A percentile compares a stretch with the other conserved stretches of the same genome.
phyloP scores from a whole-genome alignment of 2,113 vertebrate species.

The Callocephalon fimbriatum region DNA sequence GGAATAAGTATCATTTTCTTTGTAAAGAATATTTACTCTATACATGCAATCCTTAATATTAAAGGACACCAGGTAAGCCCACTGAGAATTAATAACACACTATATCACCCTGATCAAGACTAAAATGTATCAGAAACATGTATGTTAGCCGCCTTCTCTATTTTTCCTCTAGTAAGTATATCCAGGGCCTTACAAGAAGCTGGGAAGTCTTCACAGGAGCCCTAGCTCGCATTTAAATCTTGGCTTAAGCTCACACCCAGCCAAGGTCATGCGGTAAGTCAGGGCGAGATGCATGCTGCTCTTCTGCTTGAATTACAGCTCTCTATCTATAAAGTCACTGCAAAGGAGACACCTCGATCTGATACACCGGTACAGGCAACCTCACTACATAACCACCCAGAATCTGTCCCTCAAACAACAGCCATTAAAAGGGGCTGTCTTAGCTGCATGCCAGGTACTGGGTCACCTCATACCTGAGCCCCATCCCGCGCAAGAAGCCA shows the following conservation, averaged over 20 bases:
- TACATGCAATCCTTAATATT: neutral
- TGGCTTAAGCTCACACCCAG: neutral
- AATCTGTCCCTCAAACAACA: fast-evolving
- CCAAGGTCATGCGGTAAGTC: neutral
- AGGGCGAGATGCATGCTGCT: neutral
- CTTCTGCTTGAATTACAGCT: neutral
- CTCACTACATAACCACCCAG: neutral
- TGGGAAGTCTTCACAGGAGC: neutral
- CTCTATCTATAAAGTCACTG: neutral
- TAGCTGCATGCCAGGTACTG: fast-evolving
- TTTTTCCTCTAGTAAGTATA: neutral
- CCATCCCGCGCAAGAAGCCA: fast-evolving
- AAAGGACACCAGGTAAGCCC: neutral
- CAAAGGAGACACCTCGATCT: neutral
- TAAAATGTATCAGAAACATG: neutral
- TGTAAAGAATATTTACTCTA: neutral
- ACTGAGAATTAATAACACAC: fast-evolving
- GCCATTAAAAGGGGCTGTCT: fast-evolving
- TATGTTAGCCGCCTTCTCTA: neutral
- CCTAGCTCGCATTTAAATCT: neutral
- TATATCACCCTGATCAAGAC: neutral
- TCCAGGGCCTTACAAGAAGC: neutral
- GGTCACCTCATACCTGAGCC: neutral
- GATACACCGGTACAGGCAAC: fast-evolving
- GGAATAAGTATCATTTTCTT: neutral